Evolutionary conservation across 2,797 vertebrate genomes (phyloP).

Genomic region (Sciaenops ocellatus): DNA sequence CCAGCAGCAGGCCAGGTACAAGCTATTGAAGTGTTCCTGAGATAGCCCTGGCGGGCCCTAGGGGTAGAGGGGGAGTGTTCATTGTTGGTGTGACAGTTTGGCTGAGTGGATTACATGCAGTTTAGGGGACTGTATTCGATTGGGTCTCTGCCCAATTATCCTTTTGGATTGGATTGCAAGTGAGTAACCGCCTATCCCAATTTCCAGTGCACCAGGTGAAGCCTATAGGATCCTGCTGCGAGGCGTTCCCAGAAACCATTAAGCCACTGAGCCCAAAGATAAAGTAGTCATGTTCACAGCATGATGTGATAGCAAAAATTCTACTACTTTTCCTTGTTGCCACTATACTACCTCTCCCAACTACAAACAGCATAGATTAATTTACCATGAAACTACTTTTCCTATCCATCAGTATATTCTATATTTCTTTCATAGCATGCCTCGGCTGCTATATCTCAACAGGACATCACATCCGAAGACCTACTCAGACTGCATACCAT

Average conservation of each 20-base stretch:
- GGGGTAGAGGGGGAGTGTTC: constrained; percentile 68
- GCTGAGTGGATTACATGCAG: constrained; percentile 88
- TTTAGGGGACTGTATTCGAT: constrained; percentile 84
- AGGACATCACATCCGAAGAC: background rate
- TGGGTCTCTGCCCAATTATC: constrained; percentile 83
- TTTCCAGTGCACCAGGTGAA: constrained; percentile 77
- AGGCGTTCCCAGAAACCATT: constrained; percentile 65
- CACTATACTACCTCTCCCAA: constrained; percentile 1
- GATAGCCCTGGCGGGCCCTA: constrained; percentile 73
- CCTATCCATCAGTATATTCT: constrained; percentile 17
- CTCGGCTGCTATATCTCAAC: background rate
- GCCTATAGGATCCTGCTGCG: constrained; percentile 62
- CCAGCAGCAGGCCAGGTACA: constrained; percentile 81
- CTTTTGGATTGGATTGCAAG: constrained; percentile 78
- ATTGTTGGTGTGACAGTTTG: constrained; percentile 84
- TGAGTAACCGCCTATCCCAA: constrained; percentile 81
- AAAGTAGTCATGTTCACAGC: constrained; percentile 63
- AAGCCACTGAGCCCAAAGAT: constrained; percentile 64
- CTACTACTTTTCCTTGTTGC: constrained; percentile 12
- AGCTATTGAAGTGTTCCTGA: constrained; percentile 82
- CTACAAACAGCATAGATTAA: constrained; percentile 17
- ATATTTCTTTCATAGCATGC: constrained; percentile 41
- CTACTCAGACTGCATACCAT: background rate
- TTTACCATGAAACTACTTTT: constrained; percentile 27
- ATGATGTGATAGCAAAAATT: constrained; percentile 45